phyloP scores from a whole-genome alignment of 2,888 invertebrate genomes.

The Drosophila koepferae region DNA sequence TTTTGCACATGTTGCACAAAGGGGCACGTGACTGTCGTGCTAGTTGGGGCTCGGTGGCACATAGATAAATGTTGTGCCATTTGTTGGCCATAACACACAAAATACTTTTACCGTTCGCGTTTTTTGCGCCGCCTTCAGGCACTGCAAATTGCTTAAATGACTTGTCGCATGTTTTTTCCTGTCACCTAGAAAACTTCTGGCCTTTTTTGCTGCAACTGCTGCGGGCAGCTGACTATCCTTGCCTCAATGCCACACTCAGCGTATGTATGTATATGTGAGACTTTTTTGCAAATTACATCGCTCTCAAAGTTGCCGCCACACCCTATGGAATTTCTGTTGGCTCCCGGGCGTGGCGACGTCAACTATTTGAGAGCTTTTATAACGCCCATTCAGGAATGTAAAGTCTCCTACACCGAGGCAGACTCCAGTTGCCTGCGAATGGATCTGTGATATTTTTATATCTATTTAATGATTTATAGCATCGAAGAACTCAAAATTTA shows the following conservation, averaged over 20 bases:
- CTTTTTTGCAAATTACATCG: slow-evolving; percentile 30
- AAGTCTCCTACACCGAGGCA: slow-evolving; percentile 17
- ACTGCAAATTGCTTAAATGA: slow-evolving; percentile 64
- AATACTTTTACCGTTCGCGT: slow-evolving; percentile 32
- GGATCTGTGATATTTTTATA: not conserved
- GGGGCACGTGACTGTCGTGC: slow-evolving; percentile 53
- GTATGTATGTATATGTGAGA: slow-evolving; percentile 1
- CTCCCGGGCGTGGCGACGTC: slow-evolving; percentile 44
- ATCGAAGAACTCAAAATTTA: not conserved
- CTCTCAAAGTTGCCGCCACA: slow-evolving; percentile 28
- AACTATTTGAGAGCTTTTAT: slow-evolving; percentile 51
- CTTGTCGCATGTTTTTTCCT: slow-evolving; percentile 52
- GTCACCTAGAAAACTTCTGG: slow-evolving; percentile 35
- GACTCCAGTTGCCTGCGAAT: not conserved
- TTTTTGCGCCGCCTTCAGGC: slow-evolving; percentile 27
- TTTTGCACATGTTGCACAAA: slow-evolving; percentile 58
- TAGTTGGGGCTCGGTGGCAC: not conserved
- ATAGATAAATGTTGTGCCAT: slow-evolving; percentile 47
- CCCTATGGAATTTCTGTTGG: slow-evolving; percentile 1
- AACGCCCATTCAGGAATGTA: not conserved
- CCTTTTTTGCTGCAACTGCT: slow-evolving; percentile 27
- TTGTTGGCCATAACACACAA: slow-evolving; percentile 58
- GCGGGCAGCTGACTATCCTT: not conserved
- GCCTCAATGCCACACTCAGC: not conserved
- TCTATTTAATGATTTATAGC: not conserved